phyloP scores from a whole-genome alignment of 2,113 vertebrate species.

The Motacilla alba region DNA sequence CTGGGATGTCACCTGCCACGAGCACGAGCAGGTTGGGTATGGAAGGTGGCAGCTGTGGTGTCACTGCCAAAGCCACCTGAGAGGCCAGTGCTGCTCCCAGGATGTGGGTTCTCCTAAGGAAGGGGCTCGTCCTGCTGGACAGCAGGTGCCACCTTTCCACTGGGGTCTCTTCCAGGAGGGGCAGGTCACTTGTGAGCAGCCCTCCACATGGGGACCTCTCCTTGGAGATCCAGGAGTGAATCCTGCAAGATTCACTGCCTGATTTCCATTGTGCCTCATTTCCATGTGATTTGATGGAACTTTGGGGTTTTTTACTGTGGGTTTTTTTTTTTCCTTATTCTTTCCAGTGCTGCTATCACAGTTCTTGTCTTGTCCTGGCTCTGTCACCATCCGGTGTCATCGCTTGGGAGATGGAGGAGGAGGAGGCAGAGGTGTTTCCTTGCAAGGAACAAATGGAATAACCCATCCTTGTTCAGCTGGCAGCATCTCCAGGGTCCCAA shows the following conservation, averaged over 20 bases:
- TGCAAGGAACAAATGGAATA: background rate
- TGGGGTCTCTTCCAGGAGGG: background rate
- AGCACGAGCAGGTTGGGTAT: fast-evolving
- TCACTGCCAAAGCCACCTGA: background rate
- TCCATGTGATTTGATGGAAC: background rate
- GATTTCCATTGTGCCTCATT: background rate
- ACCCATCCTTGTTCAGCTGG: background rate
- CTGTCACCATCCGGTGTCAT: background rate
- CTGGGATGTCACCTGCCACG: background rate
- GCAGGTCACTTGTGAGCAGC: background rate
- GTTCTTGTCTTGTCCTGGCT: background rate
- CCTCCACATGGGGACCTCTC: background rate
- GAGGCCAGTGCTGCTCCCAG: background rate
- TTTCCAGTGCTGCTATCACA: background rate
- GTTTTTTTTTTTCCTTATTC: background rate
- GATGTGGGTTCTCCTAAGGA: background rate
- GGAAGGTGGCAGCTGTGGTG: background rate
- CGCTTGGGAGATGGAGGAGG: background rate
- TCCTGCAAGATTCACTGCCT: background rate
- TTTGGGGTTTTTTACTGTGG: fast-evolving
- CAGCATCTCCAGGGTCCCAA: background rate
- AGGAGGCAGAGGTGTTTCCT: background rate
- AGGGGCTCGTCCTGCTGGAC: background rate
- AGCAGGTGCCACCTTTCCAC: background rate
- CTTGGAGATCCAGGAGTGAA: background rate